A percentile compares a stretch with the other conserved stretches of the same genome.
phyloP scores from a whole-genome alignment of 1,140 invertebrate genomes.

The Drosophila mauritiana region DNA sequence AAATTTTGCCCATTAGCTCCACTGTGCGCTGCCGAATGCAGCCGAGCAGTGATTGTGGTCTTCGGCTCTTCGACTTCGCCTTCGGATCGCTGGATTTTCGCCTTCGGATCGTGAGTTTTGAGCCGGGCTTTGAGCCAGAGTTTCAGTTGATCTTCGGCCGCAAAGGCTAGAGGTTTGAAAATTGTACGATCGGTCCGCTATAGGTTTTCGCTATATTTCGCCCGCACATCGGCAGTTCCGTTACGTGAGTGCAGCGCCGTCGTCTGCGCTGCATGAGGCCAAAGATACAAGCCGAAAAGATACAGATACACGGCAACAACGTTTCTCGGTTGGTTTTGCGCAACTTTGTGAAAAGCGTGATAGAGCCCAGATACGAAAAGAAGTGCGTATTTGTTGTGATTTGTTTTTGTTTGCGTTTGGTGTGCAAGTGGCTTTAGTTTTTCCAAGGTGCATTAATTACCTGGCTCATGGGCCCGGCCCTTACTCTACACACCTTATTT shows the following conservation, averaged over 20 bases:
- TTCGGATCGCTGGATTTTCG: not conserved
- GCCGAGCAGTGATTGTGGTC: constrained; percentile 3
- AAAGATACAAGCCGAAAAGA: constrained; percentile 13
- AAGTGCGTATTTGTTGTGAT: constrained; percentile 63
- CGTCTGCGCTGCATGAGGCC: constrained; percentile 31
- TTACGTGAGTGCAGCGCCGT: constrained; percentile 51
- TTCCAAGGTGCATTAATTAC: constrained; percentile 34
- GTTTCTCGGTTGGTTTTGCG: constrained; percentile 49
- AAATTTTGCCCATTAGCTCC: not conserved
- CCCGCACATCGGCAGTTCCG: constrained; percentile 36
- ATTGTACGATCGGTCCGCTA: constrained; percentile 13
- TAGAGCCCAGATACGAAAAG: constrained; percentile 18
- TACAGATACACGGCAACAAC: constrained; percentile 36
- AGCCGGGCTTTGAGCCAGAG: constrained; percentile 13
- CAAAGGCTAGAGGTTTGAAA: constrained; percentile 50
- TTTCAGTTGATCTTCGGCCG: constrained; percentile 65
- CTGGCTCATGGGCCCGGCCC: constrained; percentile 13
- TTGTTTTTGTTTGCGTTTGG: constrained; percentile 20
- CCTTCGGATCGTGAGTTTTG: not conserved
- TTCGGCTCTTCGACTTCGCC: constrained; percentile 1
- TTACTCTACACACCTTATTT: constrained; percentile 2
- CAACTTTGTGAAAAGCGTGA: constrained; percentile 42
- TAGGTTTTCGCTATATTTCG: constrained; percentile 3
- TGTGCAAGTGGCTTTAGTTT: constrained; percentile 12
- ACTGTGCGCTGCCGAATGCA: constrained; percentile 2